A percentile compares a stretch with the other conserved stretches of the same genome.
These are phyloP conservation scores for Hecatera dysodea DNA, from an alignment of 2,888 invertebrate species.

Conservation along the genomic window DNA sequence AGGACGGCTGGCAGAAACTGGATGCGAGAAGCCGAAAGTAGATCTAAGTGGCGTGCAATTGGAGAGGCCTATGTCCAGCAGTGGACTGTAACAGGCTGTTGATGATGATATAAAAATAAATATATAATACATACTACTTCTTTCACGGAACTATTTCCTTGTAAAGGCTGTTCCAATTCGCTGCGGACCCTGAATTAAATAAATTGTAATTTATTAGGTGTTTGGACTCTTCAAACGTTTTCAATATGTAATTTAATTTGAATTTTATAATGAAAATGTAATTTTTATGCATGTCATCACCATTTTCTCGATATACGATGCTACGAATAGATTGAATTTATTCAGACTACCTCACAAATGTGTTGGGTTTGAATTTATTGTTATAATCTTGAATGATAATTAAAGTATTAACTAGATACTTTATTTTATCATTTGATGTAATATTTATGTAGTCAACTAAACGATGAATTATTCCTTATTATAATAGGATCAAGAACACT, in stretches of 20 bases:
- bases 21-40: no score
- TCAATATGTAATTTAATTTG: conserved; percentile 53
- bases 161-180: background rate
- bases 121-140: no score
- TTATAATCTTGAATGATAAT: background rate
- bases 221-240: conserved; percentile 37
- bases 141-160: background rate
- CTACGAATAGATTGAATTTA: conserved; percentile 18
- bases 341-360: background rate
- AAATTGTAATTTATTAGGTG: conserved; percentile 28
- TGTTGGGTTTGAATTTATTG: background rate
- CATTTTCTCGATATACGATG: conserved; percentile 12
- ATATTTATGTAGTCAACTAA: background rate
- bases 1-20: no score
- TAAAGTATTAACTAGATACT: background rate
- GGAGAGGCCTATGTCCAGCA: no score
- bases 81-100: no score
- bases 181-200: background rate
- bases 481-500: background rate
- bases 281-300: conserved; percentile 26
- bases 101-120: no score
- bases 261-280: conserved; percentile 52
- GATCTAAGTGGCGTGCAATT: no score
- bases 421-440: conserved; percentile 1
- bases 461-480: background rate